Percentiles rank a stretch among this genome's conserved stretches.
These are phyloP conservation scores for Syngnathus rostellatus DNA, from an alignment of 2,797 vertebrate genomes.

Conservation along the genomic window DNA sequence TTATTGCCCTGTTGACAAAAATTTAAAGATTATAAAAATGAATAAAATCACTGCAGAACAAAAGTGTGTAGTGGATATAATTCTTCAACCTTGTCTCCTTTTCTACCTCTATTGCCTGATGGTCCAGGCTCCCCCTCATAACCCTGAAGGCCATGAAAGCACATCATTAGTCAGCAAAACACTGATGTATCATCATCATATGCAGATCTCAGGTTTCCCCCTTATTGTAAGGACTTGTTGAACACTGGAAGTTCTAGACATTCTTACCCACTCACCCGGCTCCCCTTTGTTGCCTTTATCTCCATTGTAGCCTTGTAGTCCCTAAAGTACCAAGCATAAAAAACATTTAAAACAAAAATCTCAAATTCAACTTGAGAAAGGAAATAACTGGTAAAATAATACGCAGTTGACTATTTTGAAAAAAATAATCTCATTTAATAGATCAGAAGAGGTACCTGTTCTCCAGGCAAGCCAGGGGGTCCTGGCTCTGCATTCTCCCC, in stretches of 20 bases:
- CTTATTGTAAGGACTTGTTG: background rate
- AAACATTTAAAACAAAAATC: background rate
- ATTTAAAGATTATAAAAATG: constrained; percentile 6
- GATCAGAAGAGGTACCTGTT: constrained; percentile 46
- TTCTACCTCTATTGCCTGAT: constrained; percentile 59
- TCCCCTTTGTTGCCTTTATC: constrained; percentile 69
- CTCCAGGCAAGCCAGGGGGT: constrained; percentile 52
- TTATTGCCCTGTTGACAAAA: constrained; percentile 60
- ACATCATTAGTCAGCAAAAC: background rate
- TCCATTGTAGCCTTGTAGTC: constrained; percentile 62
- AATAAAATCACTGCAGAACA: background rate
- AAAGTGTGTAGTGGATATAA: background rate
- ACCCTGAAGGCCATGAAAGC: constrained; percentile 49
- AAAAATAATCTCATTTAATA: background rate
- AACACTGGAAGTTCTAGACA: constrained; percentile 39
- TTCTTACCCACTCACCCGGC: constrained; percentile 76
- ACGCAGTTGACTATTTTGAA: background rate
- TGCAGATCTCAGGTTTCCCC: background rate
- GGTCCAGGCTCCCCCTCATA: constrained; percentile 65
- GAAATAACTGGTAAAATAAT: background rate
- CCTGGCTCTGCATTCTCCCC: constrained; percentile 36
- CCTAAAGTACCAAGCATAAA: constrained; percentile 43
- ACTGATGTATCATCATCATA: background rate
- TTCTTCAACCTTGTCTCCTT: constrained; percentile 60
- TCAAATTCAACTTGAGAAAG: background rate